Conservation (phyloP, 2,888 invertebrate genomes). For the Hydropsyche betteni region DNA sequence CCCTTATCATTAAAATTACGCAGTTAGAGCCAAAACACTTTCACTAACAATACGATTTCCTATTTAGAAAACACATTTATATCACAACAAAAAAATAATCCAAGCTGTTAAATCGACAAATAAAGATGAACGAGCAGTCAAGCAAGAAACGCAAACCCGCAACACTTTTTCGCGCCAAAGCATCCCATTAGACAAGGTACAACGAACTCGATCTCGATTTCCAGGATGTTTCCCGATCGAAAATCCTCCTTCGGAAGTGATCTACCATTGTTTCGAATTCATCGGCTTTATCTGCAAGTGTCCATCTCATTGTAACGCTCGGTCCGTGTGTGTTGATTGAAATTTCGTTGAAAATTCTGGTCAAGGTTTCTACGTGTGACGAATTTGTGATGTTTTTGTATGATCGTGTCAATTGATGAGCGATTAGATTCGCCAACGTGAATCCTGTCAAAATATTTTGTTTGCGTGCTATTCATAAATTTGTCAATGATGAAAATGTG, state of each 20-base stretch:
- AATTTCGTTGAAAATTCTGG: slow-evolving; percentile 11
- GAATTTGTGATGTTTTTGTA: slow-evolving; percentile 10
- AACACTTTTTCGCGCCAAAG: background rate
- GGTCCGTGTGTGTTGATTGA: background rate
- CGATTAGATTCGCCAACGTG: too few species aligned
- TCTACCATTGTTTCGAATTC: slow-evolving; percentile 2
- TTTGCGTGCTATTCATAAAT: too few species aligned
- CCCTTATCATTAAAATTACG: background rate
- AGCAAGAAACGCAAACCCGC: background rate
- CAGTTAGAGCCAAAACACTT: background rate
- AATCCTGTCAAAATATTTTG: too few species aligned
- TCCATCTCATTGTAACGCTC: background rate
- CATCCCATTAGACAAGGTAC: too few species aligned
- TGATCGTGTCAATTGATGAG: slow-evolving; percentile 1
- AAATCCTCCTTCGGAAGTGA: background rate
- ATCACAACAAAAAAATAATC: too few species aligned
- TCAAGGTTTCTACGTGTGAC: background rate
- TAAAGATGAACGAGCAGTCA: slow-evolving; percentile 11
- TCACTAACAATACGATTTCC: background rate
- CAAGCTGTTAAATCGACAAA: background rate
- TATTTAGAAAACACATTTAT: too few species aligned
- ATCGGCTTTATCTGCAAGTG: slow-evolving; percentile 17
- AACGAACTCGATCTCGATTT: background rate
- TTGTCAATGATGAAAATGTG: too few species aligned
- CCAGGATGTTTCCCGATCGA: slow-evolving; percentile 9